Conservation (phyloP, 1,140 invertebrate species). For the Eriosoma lanigerum region DNA sequence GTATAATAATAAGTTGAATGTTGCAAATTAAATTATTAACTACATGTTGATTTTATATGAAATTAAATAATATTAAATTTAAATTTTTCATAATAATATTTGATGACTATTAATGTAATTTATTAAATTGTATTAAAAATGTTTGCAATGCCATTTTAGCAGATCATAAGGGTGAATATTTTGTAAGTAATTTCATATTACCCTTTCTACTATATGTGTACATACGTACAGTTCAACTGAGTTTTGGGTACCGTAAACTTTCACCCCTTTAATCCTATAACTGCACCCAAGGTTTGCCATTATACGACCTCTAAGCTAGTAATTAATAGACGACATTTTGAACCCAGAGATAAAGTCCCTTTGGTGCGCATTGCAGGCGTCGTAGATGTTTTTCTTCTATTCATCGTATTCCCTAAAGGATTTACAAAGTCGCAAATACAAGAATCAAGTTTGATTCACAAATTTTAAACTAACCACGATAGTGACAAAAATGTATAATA, state of each 20-base stretch:
- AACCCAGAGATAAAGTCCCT: conserved; percentile 29
- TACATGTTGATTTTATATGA: no score
- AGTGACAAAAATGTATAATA: background rate
- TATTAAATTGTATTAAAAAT: conserved; percentile 30
- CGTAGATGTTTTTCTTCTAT: conserved; percentile 9
- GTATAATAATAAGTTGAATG: no score
- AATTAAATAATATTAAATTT: no score
- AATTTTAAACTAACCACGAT: background rate
- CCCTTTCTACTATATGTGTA: background rate
- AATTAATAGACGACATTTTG: conserved; percentile 46
- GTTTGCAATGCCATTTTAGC: background rate
- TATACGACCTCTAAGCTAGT: conserved; percentile 20
- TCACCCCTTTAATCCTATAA: conserved; percentile 43
- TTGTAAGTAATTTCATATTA: conserved; percentile 42
- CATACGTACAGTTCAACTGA: conserved; percentile 13
- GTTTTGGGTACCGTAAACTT: conserved; percentile 31
- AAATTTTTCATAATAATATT: background rate
- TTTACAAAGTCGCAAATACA: conserved; percentile 26
- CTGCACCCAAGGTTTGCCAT: conserved; percentile 21
- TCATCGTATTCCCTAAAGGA: background rate
- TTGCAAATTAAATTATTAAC: no score
- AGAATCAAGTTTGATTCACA: conserved; percentile 14
- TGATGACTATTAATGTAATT: background rate
- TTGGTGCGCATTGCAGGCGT: conserved; percentile 33
- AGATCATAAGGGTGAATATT: conserved; percentile 41